phyloP scores from a whole-genome alignment of 2,113 vertebrate species.

The Amblyopsis rosae region DNA sequence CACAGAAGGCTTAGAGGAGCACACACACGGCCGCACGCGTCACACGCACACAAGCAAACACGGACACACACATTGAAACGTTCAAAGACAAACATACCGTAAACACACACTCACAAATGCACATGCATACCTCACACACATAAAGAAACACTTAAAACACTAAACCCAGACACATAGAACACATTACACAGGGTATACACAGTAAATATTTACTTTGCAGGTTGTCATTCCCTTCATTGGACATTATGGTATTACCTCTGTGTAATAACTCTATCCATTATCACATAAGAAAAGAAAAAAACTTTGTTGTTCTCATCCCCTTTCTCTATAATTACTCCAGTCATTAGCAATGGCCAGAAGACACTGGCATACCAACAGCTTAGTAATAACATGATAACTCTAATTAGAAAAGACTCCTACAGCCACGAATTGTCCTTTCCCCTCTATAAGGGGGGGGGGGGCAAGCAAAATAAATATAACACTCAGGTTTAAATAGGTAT shows the following conservation, averaged over 20 bases:
- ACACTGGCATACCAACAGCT: conserved; percentile 61
- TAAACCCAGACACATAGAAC: not conserved
- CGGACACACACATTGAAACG: not conserved
- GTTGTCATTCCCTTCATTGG: not conserved
- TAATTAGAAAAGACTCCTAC: conserved; percentile 69
- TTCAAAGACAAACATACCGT: not conserved
- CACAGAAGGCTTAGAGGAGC: conserved; percentile 12
- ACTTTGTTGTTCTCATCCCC: not conserved
- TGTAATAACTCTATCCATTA: not conserved
- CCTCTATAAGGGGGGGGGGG: conserved; percentile 23
- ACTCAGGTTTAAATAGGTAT: too few relatives aligned
- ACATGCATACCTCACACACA: conserved; percentile 14
- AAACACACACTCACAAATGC: not conserved
- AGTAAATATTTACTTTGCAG: too few relatives aligned
- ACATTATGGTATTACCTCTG: not conserved
- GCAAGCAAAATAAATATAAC: not conserved
- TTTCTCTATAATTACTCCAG: conserved; percentile 54
- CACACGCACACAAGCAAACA: not conserved
- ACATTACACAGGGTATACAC: not conserved
- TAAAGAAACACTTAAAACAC: conserved; percentile 10
- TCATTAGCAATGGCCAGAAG: conserved; percentile 64
- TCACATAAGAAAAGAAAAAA: not conserved
- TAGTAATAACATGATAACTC: conserved; percentile 74
- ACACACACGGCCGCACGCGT: not conserved
- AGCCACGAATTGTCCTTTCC: conserved; percentile 65